Evolutionary conservation across 1,140 invertebrate species (phyloP), one percentile per base, ranked within the genome.

Genomic region (Pollicipes pollicipes): DNA sequence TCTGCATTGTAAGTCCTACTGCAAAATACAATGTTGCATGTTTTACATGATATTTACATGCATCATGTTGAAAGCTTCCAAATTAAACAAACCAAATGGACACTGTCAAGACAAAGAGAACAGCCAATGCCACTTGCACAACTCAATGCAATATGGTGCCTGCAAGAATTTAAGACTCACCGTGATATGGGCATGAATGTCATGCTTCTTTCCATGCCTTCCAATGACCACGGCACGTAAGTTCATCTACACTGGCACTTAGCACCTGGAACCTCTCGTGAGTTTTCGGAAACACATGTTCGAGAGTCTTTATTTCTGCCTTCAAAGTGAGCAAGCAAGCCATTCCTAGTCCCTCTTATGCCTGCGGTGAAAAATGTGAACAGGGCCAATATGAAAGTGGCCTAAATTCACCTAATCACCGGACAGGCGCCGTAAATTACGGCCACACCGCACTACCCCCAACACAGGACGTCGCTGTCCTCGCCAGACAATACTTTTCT

Each of bases 171-270:
- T n/a, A 30, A 27, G 8, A 75, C 76, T 91, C 85, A 95, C 93
- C 80, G 93, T 97, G 81, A 98, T 97, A 84, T 98, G 97, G 71
- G 94, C 95, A 82, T 95, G 93, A 78, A 98, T 96, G 80, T 93
- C 90, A 80, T 94, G 94, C 83, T 91, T 90, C 82, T 93, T 93
- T 76, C 92, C 93, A 85, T 88, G 91, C 83, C 86, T 89, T 78
- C 89, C 89, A 82, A 98, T 88, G 84, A 98, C 98, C n/a, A 81
- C 90, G 88, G 85, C 94, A 97, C 77, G 90, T 90, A 76, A 98
- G 85, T 84, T 98, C 96, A 83, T 98, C 95, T 76, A 98, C 93
- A 85, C 92, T 95, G 76, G 95, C 95, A 78, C 91, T 89, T 81
- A 94, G 86, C 82, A 96, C 91, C 85, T 94, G 92, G 88, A 98